Base-by-base conservation (phyloP, 2,888 invertebrate species). In the Patella depressa region DNA sequence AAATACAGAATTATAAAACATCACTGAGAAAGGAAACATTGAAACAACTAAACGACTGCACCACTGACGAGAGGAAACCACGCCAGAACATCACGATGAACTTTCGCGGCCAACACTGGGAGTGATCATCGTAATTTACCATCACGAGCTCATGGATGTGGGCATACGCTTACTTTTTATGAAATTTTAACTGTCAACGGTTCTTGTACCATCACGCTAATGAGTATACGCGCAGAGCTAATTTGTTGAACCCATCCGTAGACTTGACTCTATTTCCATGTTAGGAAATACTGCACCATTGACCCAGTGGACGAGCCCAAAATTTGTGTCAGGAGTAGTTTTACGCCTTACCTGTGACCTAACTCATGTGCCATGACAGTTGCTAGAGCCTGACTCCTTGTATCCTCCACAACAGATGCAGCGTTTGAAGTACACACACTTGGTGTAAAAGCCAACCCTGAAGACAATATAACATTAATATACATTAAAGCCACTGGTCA, bases 351-450 rank as follows among this genome's bases (percentile, higher is more conserved):
- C 77, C 73, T 77, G 53, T 77, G 77, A 0, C 70, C 77, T 5
- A 77, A 24, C 15, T 77, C 77, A 70, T 77, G 77, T 15, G 77
- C 77, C 17, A 77, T 57, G 1, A 77, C 19, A 4, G 77, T 77
- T 11, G 77, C 77, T 3, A 72, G 70, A 55, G 71, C 77, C 34
- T 77, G 77, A 53, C 72, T 77, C 14, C 45, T 69, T 45, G 73
- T 54, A 7, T n/a, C 54, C 55, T 77, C 73, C 1, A 71, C 71
- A 12, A 77, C 72, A 11, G 77, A 73, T 45, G 45, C 73, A 19
- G 73, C 54, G 45, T 55, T 70, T 14, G 17, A 17, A 34, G 73
- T 71, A 53, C 77, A 77, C 24, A 73, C 71, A 7, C 77, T 65
- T 19, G 73, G 73, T 24, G 73, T 71, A 53, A 70, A 71, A 3